Percentiles rank a stretch among this genome's conserved stretches.
phyloP scores from a whole-genome alignment of 1,140 invertebrate genomes.

The Philopotamus ludificatus region DNA sequence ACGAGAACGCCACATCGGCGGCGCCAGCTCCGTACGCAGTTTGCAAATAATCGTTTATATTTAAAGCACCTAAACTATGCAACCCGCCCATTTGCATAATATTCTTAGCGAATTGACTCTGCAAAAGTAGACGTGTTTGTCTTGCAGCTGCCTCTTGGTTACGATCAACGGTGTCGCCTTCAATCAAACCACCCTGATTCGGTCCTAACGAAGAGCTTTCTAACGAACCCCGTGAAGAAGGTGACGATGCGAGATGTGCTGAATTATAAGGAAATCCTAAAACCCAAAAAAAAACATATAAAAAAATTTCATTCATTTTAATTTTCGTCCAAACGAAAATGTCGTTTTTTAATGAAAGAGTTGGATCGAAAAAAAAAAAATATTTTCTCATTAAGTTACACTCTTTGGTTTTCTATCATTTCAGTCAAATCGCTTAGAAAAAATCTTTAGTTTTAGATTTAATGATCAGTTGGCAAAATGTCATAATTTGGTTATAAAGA shows the following conservation, averaged over 20 bases:
- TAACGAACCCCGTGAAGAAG: slow-evolving; percentile 5
- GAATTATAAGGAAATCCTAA: slow-evolving; percentile 15
- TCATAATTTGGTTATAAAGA: too few species aligned
- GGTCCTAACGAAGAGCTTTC: slow-evolving; percentile 2
- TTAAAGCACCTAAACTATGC: slow-evolving; percentile 43
- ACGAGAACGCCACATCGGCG: slow-evolving; percentile 45
- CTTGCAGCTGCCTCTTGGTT: slow-evolving; percentile 38
- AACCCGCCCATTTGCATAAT: slow-evolving; percentile 49
- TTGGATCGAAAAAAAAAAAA: too few species aligned
- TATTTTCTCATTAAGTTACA: too few species aligned
- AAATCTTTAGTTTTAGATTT: too few species aligned
- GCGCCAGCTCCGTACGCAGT: slow-evolving; percentile 48
- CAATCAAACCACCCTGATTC: neutral
- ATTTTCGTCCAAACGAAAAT: too few species aligned
- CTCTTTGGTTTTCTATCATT: too few species aligned
- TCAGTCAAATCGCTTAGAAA: too few species aligned
- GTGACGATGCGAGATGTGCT: slow-evolving; percentile 13
- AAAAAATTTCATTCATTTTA: too few species aligned
- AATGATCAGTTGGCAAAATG: too few species aligned
- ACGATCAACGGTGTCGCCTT: slow-evolving; percentile 46
- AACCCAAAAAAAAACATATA: neutral
- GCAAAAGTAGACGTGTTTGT: slow-evolving; percentile 44
- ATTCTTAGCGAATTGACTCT: slow-evolving; percentile 53
- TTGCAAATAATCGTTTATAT: slow-evolving; percentile 54
- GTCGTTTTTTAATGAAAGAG: too few species aligned